A percentile compares a stretch with the other conserved stretches of the same genome.
These are phyloP conservation scores for Vanessa atalanta DNA, from an alignment of 1,140 invertebrate genomes.

Conservation along the genomic window DNA sequence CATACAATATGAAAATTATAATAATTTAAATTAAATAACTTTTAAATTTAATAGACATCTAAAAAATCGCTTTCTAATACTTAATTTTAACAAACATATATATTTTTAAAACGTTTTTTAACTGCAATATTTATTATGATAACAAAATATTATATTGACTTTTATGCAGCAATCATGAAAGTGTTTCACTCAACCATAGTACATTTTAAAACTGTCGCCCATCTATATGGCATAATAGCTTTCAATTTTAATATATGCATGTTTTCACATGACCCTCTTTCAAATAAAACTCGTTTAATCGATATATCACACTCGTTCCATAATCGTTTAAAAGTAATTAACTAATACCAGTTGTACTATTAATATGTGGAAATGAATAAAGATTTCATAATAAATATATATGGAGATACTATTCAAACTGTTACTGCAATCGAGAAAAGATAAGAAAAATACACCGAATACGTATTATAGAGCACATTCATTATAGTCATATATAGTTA, in stretches of 20 bases:
- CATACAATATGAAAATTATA: too few species aligned
- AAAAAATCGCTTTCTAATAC: too few species aligned
- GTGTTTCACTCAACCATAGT: too few species aligned
- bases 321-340: conserved; percentile 18
- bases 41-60: too few species aligned
- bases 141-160: too few species aligned
- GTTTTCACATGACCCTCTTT: conserved; percentile 18
- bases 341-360: conserved; percentile 16
- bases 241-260: conserved; percentile 7
- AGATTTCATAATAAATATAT: conserved; percentile 8
- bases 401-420: conserved; percentile 14
- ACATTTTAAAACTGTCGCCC: not conserved
- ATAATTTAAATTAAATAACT: too few species aligned
- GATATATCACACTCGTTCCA: conserved; percentile 11
- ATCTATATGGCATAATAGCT: not conserved
- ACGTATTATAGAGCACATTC: too few species aligned
- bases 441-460: not conserved
- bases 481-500: too few species aligned
- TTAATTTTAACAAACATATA: too few species aligned
- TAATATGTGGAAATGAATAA: not conserved
- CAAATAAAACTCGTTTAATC: conserved; percentile 13
- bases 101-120: too few species aligned
- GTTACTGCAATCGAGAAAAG: not conserved
- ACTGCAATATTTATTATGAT: too few species aligned
- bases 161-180: too few species aligned